Base-by-base conservation (phyloP, 1,140 invertebrate genomes). In the Heliothis virescens region DNA sequence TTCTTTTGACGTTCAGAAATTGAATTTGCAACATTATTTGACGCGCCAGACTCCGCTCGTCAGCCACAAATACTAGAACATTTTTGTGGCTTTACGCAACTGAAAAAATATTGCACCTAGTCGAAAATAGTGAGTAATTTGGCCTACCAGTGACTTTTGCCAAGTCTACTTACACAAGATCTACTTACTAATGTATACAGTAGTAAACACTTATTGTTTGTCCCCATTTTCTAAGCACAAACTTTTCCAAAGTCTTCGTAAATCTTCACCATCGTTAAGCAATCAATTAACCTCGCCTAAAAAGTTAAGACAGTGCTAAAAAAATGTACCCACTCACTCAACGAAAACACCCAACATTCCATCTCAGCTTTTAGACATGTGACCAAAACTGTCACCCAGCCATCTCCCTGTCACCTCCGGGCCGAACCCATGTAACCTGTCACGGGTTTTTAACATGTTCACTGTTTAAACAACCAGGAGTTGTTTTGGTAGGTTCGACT, bases 11-110 rank as follows among this genome's bases (percentile, higher is more conserved):
- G 71, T 77, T 47, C 53, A 80, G 74, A 82, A 82, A 85, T 85
- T 81, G 83, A 81, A 85, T 85, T 82, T 82, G 76, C 83, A 81
- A 82, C 82, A 82, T 85, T 83, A 80, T 85, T 72, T 41, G 34
- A 41, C 80, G 72, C 62, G 79, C 80, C 81, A 41, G 76, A 75
- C 34, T 41, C 34, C 34, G 34, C 34, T 41, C 9, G 5, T 41
- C 34, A 26, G 34, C 9, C 34, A 41, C 34, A 41, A 41, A 41
- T 5, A 7, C 9, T n/a, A n/a, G n/a, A n/a, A 9, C 34, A 9
- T 41, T 41, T 7, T 41, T 41, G 3, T 9, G 5, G 9, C 9
- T 41, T 41, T 41, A 41, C 34, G 0, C 34, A 7, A 5, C 34
- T 41, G 34, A 41, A 41, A 41, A 41, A 41, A 41, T 41, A 41